Evolutionary conservation across 1,140 invertebrate genomes (phyloP).

Genomic region (Drosophila arawakana): DNA sequence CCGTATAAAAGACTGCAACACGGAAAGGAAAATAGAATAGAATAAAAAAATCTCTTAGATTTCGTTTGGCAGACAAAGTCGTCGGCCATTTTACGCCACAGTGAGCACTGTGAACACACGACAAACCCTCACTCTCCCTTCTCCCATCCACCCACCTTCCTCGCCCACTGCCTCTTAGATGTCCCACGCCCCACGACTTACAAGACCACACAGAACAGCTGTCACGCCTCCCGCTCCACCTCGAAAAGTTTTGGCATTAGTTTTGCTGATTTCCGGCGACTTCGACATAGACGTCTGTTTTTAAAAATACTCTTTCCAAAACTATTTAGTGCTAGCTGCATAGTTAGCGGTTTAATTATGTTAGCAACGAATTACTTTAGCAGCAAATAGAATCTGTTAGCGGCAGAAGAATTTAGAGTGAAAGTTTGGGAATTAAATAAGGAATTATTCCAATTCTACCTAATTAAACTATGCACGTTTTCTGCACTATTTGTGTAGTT

Average conservation of each 20-base stretch:
- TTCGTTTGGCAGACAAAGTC: slow-evolving; percentile 60
- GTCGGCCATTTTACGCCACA: slow-evolving; percentile 72
- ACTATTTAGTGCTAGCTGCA: neutral
- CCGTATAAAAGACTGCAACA: slow-evolving; percentile 5
- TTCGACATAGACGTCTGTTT: slow-evolving; percentile 49
- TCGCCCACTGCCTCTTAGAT: too few species aligned
- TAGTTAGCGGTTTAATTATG: neutral
- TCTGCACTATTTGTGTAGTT: too few species aligned
- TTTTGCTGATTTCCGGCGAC: slow-evolving; percentile 72
- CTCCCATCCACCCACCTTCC: too few species aligned
- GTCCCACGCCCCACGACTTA: slow-evolving; percentile 40
- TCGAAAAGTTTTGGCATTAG: slow-evolving; percentile 67
- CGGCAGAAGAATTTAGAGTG: too few species aligned
- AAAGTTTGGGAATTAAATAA: too few species aligned
- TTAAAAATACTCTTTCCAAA: slow-evolving; percentile 30
- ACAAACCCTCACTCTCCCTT: neutral
- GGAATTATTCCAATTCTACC: too few species aligned
- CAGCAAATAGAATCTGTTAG: too few species aligned
- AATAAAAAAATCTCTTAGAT: slow-evolving; percentile 29
- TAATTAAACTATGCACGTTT: too few species aligned
- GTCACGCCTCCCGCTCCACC: slow-evolving; percentile 13
- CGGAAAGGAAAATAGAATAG: slow-evolving; percentile 5
- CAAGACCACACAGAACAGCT: slow-evolving; percentile 55
- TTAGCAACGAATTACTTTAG: neutral
- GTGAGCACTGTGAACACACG: slow-evolving; percentile 49